A percentile compares a stretch with the other conserved stretches of the same genome.
Evolutionary conservation across 2,113 vertebrate genomes (phyloP).

Genomic region (Nyctibius bracteatus): DNA sequence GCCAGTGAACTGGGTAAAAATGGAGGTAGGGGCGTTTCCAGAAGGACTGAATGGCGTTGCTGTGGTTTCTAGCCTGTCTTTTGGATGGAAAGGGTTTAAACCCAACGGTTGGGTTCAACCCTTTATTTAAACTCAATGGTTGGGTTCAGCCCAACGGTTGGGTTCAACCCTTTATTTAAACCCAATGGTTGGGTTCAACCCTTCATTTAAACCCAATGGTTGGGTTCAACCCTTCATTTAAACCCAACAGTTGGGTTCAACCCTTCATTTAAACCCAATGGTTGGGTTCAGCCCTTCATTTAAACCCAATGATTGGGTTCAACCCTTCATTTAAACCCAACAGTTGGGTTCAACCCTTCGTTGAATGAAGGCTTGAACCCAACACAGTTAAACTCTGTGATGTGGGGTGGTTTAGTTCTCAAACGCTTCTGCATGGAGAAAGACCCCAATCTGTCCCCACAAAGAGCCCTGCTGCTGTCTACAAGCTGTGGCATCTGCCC

Average conservation of each 20-base stretch:
- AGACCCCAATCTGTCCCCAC: accelerated
- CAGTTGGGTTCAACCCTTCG: accelerated
- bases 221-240: background rate
- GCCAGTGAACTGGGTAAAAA: background rate
- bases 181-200: background rate
- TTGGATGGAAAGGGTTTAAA: background rate
- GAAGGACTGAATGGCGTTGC: accelerated
- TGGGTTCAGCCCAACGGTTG: background rate
- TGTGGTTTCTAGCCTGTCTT: background rate
- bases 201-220: background rate
- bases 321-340: background rate
- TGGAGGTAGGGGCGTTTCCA: background rate
- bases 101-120: background rate
- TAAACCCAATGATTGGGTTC: accelerated
- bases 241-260: accelerated
- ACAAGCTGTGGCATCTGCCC: background rate
- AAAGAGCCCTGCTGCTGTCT: background rate
- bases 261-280: background rate
- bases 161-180: background rate
- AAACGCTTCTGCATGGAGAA: accelerated
- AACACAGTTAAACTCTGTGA: background rate
- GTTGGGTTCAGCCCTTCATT: background rate
- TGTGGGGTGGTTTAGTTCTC: background rate
- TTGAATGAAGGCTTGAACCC: background rate
- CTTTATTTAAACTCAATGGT: background rate